Base-by-base conservation (phyloP, 2,797 vertebrate species). In the Paguma larvata region DNA sequence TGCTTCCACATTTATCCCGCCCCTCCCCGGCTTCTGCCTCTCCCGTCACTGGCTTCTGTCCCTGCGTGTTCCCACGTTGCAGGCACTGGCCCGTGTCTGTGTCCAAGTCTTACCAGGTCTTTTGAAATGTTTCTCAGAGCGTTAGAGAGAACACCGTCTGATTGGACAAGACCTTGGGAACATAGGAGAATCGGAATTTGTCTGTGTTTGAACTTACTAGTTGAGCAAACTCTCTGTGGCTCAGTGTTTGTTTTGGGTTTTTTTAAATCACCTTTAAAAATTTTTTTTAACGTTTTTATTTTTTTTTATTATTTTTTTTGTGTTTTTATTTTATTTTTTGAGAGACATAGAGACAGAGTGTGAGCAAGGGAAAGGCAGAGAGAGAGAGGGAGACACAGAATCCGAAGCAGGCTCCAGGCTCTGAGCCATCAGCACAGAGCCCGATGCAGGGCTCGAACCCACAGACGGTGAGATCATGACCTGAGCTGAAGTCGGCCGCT, bases 1-100 rank as follows among this genome's bases (percentile, higher is more conserved):
- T 75, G 82, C 95, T 92, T 93, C 91, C 91, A 96, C 90, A 51
- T 94, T 83, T 92, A 78, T 85, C 91, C 78, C 85, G 63, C 59
- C 68, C 80, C 80, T 63, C 82, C 63, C 7, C 14, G 21, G 9
- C 53, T 30, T 53, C 32, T 65, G 89, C 70, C 65, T 93, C 82
- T 88, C 68, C 65, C 46, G 16, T 27, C 62, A 2, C 27, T 78
- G 82, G 44, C 63, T 70, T 21, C 82, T 19, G 56, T 91, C 70
- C 27, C 89, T 46, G 4, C 6, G 32, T 48, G 78, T 48, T 79
- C 87, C 86, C 85, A 44, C 38, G 18, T 75, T 11, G 59, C 65
- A 67, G 92, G 48, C 89, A 5, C 2, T 73, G 56, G 93, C 62
- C 70, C 6, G 0, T 4, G 25, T 67, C 91, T 46, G 1, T 94